These are phyloP conservation scores for Bursaphelenchus okinawaensis DNA, from an alignment of 2,888 invertebrate species.

Conservation along the genomic window DNA sequence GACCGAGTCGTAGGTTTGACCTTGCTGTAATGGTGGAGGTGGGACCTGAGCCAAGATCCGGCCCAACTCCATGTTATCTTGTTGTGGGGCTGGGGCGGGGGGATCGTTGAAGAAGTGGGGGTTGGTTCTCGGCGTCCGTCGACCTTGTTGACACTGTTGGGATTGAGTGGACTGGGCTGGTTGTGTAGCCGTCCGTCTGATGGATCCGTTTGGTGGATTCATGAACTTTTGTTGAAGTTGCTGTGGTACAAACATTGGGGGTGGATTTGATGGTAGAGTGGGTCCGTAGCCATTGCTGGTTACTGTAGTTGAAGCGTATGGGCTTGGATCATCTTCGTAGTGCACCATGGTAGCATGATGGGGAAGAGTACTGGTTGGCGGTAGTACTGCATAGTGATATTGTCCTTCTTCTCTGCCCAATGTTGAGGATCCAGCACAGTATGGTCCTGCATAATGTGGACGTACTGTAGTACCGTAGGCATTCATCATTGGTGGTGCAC, in stretches of 20 bases:
- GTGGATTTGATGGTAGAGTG: conserved; percentile 37
- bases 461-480: conserved; percentile 17
- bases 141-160: neutral
- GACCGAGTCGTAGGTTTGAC: conserved; percentile 15
- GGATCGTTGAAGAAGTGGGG: conserved; percentile 1
- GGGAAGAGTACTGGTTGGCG: conserved; percentile 19
- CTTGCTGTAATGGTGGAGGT: neutral
- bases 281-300: conserved; percentile 48
- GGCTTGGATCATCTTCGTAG: conserved; percentile 52
- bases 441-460: conserved; percentile 34
- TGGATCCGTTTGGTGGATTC: neutral
- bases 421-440: conserved; percentile 26
- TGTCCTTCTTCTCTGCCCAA: conserved; percentile 20
- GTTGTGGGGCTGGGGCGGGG: conserved; percentile 8
- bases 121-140: conserved; percentile 6
- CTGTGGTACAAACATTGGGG: conserved; percentile 21
- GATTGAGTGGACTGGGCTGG: neutral
- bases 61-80: conserved; percentile 2
- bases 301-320: conserved; percentile 56
- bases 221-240: neutral
- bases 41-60: conserved; percentile 9
- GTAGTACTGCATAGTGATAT: conserved; percentile 47
- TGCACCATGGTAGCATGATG: neutral
- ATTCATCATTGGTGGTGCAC: conserved; percentile 1
- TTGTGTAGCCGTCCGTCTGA: neutral